Evolutionary conservation across 2,797 vertebrate genomes (phyloP).

Genomic region (Crocodylus rhombifer): DNA sequence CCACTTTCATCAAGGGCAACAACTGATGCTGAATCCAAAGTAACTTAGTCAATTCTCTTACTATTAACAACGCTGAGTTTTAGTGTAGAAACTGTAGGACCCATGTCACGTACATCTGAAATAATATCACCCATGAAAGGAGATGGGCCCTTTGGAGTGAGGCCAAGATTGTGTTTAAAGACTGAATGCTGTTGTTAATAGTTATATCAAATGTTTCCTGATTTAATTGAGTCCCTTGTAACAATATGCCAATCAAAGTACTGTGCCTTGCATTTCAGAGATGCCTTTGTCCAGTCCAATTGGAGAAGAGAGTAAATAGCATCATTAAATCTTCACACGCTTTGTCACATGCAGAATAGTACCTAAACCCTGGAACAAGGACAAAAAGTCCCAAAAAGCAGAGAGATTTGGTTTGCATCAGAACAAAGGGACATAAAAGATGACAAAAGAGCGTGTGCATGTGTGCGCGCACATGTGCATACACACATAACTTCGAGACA

Average conservation of each 20-base stretch:
- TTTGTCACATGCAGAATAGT: not conserved
- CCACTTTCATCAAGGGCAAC: conserved; percentile 23
- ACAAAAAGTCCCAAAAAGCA: conserved; percentile 15
- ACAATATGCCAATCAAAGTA: conserved; percentile 55
- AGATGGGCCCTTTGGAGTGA: not conserved
- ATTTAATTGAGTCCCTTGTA: conserved; percentile 50
- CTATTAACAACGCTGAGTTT: not conserved
- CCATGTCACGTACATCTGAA: not conserved
- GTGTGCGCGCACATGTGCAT: not conserved
- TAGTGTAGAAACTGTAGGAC: fast-evolving
- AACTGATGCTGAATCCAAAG: conserved; percentile 7
- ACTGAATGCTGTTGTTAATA: not conserved
- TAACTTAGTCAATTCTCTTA: not conserved
- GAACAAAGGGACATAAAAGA: not conserved
- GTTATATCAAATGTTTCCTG: not conserved
- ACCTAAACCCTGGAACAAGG: conserved; percentile 30
- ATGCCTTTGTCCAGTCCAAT: not conserved
- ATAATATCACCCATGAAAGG: not conserved
- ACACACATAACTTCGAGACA: not conserved
- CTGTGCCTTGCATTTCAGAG: conserved; percentile 1
- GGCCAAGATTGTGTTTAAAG: not conserved
- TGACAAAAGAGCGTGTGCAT: not conserved
- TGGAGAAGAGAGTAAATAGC: conserved; percentile 38
- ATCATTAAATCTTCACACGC: not conserved
- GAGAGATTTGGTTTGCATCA: not conserved